Percentiles rank a stretch among this genome's conserved stretches.
Conservation (phyloP, 1,140 invertebrate genomes). For the Drosophila erecta region DNA sequence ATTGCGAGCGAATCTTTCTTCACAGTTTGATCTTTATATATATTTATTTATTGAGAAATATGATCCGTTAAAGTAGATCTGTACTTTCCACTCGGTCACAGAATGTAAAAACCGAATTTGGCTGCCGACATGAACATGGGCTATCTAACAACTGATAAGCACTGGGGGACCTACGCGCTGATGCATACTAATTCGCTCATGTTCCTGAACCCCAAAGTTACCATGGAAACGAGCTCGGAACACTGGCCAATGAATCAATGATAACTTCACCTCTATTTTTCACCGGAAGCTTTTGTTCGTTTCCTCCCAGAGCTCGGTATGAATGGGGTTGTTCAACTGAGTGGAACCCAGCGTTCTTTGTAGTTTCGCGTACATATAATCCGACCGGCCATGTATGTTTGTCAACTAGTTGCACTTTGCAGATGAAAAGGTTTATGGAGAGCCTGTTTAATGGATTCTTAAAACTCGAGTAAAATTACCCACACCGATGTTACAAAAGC, state of each 20-base stretch:
- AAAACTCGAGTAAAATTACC: conserved; percentile 86
- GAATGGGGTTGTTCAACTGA: conserved; percentile 70
- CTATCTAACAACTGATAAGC: conserved; percentile 68
- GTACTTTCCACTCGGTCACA: conserved; percentile 3
- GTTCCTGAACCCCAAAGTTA: conserved; percentile 45
- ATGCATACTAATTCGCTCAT: conserved; percentile 38
- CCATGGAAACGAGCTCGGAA: conserved; percentile 47
- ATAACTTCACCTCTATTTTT: conserved; percentile 46
- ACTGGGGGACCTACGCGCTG: conserved; percentile 41
- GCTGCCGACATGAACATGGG: conserved; percentile 32
- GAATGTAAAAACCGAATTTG: conserved; percentile 12
- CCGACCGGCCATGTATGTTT: conserved; percentile 3
- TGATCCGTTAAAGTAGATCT: neutral
- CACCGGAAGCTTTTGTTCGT: conserved; percentile 58
- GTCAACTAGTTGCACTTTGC: conserved; percentile 1
- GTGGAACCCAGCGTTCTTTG: conserved; percentile 58
- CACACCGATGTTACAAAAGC: conserved; percentile 90
- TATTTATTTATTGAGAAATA: neutral
- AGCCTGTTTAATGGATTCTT: too few relatives aligned
- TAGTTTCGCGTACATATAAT: conserved; percentile 14
- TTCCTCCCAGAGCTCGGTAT: conserved; percentile 43
- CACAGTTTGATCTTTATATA: neutral
- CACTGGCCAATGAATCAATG: conserved; percentile 23
- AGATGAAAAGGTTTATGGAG: too few relatives aligned
- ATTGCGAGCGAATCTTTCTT: neutral